A percentile compares a stretch with the other conserved stretches of the same genome.
Evolutionary conservation across 2,113 vertebrate species (phyloP).

Genomic region (Puffinus mauretanicus): DNA sequence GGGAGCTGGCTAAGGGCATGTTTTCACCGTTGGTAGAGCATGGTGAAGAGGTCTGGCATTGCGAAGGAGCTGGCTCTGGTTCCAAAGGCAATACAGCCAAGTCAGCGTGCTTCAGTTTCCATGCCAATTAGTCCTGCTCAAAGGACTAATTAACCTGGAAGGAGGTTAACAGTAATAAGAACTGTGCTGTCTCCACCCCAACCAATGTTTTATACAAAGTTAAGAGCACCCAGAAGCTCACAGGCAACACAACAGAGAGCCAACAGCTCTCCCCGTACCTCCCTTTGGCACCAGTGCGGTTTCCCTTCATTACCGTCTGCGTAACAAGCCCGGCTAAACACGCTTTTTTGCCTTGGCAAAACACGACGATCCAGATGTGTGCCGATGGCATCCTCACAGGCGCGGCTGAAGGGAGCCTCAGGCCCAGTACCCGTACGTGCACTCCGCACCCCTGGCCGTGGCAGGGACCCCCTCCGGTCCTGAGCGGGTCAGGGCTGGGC

Average conservation of each 20-base stretch:
- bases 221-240: not conserved
- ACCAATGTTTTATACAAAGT: not conserved
- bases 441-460: accelerated
- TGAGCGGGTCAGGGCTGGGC: not conserved
- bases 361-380: accelerated
- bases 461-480: not conserved
- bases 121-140: not conserved
- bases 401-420: not conserved
- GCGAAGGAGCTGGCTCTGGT: not conserved
- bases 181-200: not conserved
- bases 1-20: not conserved
- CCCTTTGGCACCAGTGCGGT: not conserved
- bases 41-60: not conserved
- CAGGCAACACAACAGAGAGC: not conserved
- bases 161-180: not conserved
- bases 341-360: not conserved
- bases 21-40: not conserved
- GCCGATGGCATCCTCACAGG: not conserved
- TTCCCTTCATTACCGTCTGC: accelerated
- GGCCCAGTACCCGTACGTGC: accelerated
- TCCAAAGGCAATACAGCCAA: not conserved
- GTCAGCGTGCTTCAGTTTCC: not conserved
- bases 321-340: not conserved
- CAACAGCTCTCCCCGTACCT: accelerated
- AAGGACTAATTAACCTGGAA: not conserved